phyloP scores from a whole-genome alignment of 30 jellyfish, hydroid and myxozoan species.

The Chironex yamaguchii region DNA sequence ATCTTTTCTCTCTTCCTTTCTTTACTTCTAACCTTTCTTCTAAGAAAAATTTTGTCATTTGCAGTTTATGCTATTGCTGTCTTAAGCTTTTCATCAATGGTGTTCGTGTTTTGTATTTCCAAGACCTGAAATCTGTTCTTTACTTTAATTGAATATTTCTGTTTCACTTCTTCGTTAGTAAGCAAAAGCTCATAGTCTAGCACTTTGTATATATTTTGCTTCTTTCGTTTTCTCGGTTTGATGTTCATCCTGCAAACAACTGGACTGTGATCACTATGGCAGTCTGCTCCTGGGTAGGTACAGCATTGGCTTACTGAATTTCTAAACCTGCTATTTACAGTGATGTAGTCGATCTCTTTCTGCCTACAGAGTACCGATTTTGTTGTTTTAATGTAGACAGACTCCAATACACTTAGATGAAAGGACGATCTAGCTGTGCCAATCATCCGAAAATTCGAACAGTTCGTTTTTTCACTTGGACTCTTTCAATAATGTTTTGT shows the following conservation, averaged over 20 bases:
- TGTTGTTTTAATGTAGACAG: no score
- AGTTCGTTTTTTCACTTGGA: no score
- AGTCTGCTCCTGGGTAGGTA: conserved; percentile 38
- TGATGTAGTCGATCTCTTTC: conserved; percentile 34
- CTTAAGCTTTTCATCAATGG: conserved; percentile 2
- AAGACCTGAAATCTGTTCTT: conserved; percentile 35
- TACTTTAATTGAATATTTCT: conserved; percentile 14
- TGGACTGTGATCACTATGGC: conserved; percentile 30
- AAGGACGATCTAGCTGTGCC: no score
- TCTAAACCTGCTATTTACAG: conserved; percentile 26
- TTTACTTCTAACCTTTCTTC: not conserved
- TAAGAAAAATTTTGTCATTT: not conserved
- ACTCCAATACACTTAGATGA: no score
- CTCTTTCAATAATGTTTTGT: no score
- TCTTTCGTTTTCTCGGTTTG: not conserved
- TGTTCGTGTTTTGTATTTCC: conserved; percentile 5
- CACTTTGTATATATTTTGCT: not conserved
- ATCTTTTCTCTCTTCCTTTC: not conserved
- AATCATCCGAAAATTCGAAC: no score
- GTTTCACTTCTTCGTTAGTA: conserved; percentile 2
- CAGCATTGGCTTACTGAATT: conserved; percentile 29
- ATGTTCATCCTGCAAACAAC: conserved; percentile 6
- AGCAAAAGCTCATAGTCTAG: not conserved
- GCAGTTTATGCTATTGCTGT: not conserved
- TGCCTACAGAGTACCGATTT: no score